Evolutionary conservation across 2,888 invertebrate genomes (phyloP), one percentile per base, ranked within the genome.

Genomic region (Chalcis sispes): DNA sequence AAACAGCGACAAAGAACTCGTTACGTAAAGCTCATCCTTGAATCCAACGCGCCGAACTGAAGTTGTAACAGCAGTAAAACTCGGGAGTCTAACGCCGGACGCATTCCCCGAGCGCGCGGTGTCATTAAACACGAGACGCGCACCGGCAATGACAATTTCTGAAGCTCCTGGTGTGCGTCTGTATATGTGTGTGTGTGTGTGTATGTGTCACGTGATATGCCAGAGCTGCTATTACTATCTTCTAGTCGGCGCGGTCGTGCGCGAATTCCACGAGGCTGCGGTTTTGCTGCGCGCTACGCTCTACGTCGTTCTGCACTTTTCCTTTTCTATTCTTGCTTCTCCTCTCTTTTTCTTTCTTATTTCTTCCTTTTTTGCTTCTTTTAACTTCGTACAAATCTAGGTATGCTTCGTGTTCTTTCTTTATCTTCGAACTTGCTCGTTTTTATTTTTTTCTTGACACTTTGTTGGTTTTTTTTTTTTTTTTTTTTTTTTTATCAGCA

Each of bases 121-220:
- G 73, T 80, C 80, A 83, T 81, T 61, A 42, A 25, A n/a, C 36
- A 36, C 58, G 32, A 3, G 10, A n/a, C 10, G 18, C 42, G 25
- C 64, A 4, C 36, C 15, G 48, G 50, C 46, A 20, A 58, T 25
- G 58, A 58, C 58, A 23, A 58, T 59, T 59, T 36, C 40, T 40
- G 23, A 23, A 40, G 8, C 29, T 1, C 20, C 10, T 2, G 3
- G 20, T 32, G 13, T n/a, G n/a, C n/a, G n/a, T n/a, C n/a, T n/a
- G n/a, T n/a, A n/a, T n/a, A n/a, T n/a, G n/a, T n/a, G n/a, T n/a
- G n/a, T n/a, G n/a, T n/a, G n/a, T n/a, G n/a, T n/a, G n/a, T 7
- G 15, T 8, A 7, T 36, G 2, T 32, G 32, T 32, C 48, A 64
- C 50, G 64, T 50, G 32, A 50, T 29, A n/a, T 48, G 32, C 36